Evolutionary conservation across 2,888 invertebrate genomes (phyloP), one percentile per base, ranked within the genome.

Genomic region (Hydroisotoma schaefferi): DNA sequence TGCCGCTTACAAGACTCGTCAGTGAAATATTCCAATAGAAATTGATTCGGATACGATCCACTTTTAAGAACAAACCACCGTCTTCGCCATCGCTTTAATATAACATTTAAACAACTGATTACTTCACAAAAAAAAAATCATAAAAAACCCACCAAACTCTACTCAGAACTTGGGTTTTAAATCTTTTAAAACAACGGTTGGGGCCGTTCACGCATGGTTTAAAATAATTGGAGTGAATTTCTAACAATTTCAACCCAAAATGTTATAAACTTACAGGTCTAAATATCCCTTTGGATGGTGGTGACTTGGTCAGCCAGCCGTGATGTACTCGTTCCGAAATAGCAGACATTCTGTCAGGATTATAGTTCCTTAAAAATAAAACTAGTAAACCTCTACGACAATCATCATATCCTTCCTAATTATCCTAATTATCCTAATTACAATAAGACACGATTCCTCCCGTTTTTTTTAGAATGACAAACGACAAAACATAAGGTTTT

Each of bases 221-320:
- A 44, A 25, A 15, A 55, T 38, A 37, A 54, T 37, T 33, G 33
- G 33, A 33, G n/a, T n/a, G 33, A 33, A 33, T 33, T 33, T 8
- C 8, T 33, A 33, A 15, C 15, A 40, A 28, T 40, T 52, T n/a
- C 22, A 43, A 38, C 29, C 37, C 38, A 38, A 8, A 37, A 20
- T 26, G 22, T 43, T 27, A n/a, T 18, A 61, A 68, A 85, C 90
- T 87, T 83, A 94, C 94, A 79, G 93, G 92, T 83, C 91, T 85
- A 86, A 90, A 93, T 76, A 92, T 86, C 73, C 89, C 83, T 81
- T 90, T 93, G 61, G 89, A 87, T 62, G 94, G 94, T 73, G 94
- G 94, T 61, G 94, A 94, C 82, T 95, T 95, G 64, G 89, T 92
- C 74, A 95, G 82, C 94, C 94, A 95, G 68, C 95, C 95, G 80